Conservation (phyloP, 1,140 invertebrate genomes). For the Steinernema khuongi region DNA sequence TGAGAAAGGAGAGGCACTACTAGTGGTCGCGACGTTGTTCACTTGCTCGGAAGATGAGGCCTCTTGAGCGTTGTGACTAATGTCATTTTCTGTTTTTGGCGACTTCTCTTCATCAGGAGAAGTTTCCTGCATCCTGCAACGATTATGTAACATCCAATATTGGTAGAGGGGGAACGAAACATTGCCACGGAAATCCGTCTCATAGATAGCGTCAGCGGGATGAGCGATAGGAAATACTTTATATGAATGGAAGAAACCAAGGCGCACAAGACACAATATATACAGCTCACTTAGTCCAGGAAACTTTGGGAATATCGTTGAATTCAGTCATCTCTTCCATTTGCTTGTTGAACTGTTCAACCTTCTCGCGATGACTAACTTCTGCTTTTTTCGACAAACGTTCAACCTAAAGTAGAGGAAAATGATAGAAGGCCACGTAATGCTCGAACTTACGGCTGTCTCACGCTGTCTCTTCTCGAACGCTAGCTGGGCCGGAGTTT, state of each 20-base stretch:
- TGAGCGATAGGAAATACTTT: no score
- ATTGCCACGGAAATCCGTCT: not conserved
- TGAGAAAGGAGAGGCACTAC: no score
- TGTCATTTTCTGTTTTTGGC: not conserved
- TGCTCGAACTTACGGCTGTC: constrained; percentile 35
- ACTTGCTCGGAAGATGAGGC: no score
- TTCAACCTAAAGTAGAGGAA: constrained; percentile 38
- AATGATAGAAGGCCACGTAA: not conserved
- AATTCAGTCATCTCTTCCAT: constrained; percentile 57
- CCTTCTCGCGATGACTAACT: constrained; percentile 56
- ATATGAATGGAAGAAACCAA: not conserved
- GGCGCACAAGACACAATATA: not conserved
- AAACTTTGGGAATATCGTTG: constrained; percentile 59
- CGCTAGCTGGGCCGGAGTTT: constrained; percentile 54
- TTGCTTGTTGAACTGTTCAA: constrained; percentile 57
- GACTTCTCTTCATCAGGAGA: constrained; percentile 5
- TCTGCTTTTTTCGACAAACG: constrained; percentile 53
- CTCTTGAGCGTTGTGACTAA: not conserved
- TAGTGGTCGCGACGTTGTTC: no score
- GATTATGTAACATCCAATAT: not conserved
- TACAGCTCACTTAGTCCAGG: constrained; percentile 50
- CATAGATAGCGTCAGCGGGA: no score
- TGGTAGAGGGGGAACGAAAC: not conserved
- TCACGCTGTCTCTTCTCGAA: constrained; percentile 52
- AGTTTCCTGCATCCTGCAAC: constrained; percentile 2